Conservation (phyloP, 2,797 vertebrate genomes). For the Epinephelus awoara region DNA sequence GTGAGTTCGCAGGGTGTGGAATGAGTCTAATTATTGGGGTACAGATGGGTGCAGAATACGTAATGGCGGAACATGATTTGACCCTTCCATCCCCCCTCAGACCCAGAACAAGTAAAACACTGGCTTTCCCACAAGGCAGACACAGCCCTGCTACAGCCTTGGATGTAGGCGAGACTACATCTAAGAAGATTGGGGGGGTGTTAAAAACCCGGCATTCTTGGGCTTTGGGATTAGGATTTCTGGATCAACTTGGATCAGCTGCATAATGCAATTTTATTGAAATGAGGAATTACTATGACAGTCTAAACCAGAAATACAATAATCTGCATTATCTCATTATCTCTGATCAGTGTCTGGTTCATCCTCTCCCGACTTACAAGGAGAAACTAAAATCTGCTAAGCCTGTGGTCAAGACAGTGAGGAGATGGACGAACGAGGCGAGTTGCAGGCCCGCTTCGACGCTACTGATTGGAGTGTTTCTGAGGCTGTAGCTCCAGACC, state of each 20-base stretch:
- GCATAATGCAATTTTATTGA: slow-evolving; percentile 82
- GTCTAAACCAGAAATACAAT: slow-evolving; percentile 73
- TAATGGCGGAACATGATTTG: slow-evolving; percentile 57
- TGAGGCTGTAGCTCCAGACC: too few relatives aligned
- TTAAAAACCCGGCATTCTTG: slow-evolving; percentile 64
- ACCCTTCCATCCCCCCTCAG: slow-evolving; percentile 22
- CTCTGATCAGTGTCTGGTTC: too few relatives aligned
- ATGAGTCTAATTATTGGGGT: slow-evolving; percentile 86
- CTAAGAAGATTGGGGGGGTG: slow-evolving; percentile 75
- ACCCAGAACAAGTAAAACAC: slow-evolving; percentile 10
- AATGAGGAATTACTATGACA: slow-evolving; percentile 73
- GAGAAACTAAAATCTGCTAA: too few relatives aligned
- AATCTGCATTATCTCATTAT: slow-evolving; percentile 59
- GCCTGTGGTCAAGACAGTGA: too few relatives aligned
- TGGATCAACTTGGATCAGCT: slow-evolving; percentile 80
- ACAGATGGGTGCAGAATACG: slow-evolving; percentile 70
- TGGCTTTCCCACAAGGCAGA: slow-evolving; percentile 48
- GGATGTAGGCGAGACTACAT: slow-evolving; percentile 55
- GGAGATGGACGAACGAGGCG: too few relatives aligned
- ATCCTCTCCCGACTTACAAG: too few relatives aligned
- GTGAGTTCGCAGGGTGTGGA: slow-evolving; percentile 79
- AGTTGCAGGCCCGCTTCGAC: too few relatives aligned
- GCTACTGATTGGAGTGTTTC: too few relatives aligned
- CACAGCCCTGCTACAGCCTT: slow-evolving; percentile 24
- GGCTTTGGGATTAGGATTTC: slow-evolving; percentile 78